A percentile compares a stretch with the other conserved stretches of the same genome.
These are phyloP conservation scores for Drosophila atroscutellata DNA, from an alignment of 2,888 invertebrate species.

Conservation along the genomic window DNA sequence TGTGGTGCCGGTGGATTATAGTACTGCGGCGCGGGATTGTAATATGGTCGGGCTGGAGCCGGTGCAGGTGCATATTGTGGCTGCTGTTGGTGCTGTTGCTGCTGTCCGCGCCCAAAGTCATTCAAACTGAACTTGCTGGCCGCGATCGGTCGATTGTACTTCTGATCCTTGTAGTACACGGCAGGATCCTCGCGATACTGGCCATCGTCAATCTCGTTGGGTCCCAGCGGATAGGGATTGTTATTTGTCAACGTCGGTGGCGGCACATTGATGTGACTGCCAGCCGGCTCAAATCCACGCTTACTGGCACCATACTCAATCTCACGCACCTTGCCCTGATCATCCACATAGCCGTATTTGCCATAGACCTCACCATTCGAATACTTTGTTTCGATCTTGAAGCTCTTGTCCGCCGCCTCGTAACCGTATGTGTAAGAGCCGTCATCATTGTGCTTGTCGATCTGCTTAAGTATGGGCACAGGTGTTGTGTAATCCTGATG, in stretches of 20 bases:
- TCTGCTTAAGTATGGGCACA: conserved; percentile 92
- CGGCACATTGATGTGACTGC: conserved; percentile 90
- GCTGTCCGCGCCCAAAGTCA: conserved; percentile 80
- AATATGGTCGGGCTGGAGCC: conserved; percentile 68
- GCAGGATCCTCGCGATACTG: conserved; percentile 94
- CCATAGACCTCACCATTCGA: conserved; percentile 93
- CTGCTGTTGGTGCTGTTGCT: conserved; percentile 61
- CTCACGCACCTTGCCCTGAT: conserved; percentile 90
- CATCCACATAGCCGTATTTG: conserved; percentile 95
- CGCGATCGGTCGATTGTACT: conserved; percentile 85
- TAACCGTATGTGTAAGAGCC: conserved; percentile 95
- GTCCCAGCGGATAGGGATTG: conserved; percentile 85
- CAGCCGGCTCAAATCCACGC: conserved; percentile 92
- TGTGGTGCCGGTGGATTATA: conserved; percentile 82
- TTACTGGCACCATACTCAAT: conserved; percentile 94
- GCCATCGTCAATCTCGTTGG: conserved; percentile 91
- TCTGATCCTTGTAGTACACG: conserved; percentile 90
- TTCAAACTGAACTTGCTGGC: conserved; percentile 83
- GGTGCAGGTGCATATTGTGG: conserved; percentile 62
- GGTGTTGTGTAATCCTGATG: conserved; percentile 89
- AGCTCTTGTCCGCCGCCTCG: conserved; percentile 94
- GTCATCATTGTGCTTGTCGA: conserved; percentile 94
- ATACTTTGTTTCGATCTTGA: conserved; percentile 95
- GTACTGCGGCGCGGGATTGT: conserved; percentile 71
- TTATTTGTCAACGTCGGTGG: conserved; percentile 91